These are phyloP conservation scores for Nebria ingens DNA, from an alignment of 1,140 invertebrate species.

Conservation along the genomic window DNA sequence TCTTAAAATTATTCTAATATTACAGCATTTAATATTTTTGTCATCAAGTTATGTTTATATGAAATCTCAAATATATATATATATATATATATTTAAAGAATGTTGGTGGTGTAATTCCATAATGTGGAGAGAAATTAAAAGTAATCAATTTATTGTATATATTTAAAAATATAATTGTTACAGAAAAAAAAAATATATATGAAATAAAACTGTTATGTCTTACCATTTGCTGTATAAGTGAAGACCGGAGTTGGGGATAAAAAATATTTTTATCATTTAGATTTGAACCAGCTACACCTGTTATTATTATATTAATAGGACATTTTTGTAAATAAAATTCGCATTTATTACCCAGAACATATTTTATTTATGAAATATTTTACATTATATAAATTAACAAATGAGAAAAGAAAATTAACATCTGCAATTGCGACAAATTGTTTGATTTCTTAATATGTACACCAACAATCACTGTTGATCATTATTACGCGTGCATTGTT, in stretches of 20 bases:
- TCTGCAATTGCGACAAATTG: conserved; percentile 1
- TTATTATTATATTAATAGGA: too few relatives aligned
- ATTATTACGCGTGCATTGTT: too few relatives aligned
- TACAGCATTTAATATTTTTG: not conserved
- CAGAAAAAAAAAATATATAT: not conserved
- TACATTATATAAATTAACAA: conserved; percentile 8
- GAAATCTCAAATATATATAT: too few relatives aligned
- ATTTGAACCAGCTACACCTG: too few relatives aligned
- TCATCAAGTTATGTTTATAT: not conserved
- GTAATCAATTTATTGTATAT: conserved; percentile 6
- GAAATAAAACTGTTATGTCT: conserved; percentile 3
- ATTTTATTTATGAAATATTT: conserved; percentile 9
- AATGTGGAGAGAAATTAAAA: conserved; percentile 1
- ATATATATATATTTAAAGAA: conserved; percentile 5
- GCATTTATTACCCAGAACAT: conserved; percentile 3
- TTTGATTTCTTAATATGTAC: not conserved
- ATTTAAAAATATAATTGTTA: conserved; percentile 8
- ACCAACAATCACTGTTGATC: not conserved
- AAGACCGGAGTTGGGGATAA: too few relatives aligned
- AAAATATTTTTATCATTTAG: too few relatives aligned
- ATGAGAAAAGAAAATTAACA: not conserved
- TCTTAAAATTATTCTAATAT: not conserved
- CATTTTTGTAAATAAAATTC: not conserved
- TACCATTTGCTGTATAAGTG: too few relatives aligned
- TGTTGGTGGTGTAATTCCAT: conserved; percentile 6